These are phyloP conservation scores for Mythimna ferrago DNA, from an alignment of 2,888 invertebrate species.

Conservation along the genomic window DNA sequence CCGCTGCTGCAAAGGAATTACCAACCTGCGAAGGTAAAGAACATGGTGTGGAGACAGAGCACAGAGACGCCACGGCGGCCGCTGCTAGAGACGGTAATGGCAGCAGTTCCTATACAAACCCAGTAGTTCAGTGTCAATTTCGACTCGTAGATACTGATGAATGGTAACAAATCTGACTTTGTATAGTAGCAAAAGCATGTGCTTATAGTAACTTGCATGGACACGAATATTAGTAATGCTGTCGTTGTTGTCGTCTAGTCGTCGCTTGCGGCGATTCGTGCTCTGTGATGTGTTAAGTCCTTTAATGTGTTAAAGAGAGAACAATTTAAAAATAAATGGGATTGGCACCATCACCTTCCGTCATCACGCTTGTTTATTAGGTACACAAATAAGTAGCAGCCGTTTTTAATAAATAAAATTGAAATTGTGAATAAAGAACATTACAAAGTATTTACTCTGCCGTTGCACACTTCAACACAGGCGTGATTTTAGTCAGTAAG, in stretches of 20 bases:
- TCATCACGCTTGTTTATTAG: not conserved
- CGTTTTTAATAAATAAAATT: too few species aligned
- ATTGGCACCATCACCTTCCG: not conserved
- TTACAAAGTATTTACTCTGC: too few species aligned
- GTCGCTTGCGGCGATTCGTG: not conserved
- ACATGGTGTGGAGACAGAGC: not conserved
- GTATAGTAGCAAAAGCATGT: not conserved
- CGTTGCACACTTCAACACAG: too few species aligned
- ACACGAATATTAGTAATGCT: not conserved
- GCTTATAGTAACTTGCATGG: not conserved
- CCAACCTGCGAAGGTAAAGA: constrained; percentile 84
- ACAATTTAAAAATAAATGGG: not conserved
- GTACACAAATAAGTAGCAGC: too few species aligned
- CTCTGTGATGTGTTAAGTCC: not conserved
- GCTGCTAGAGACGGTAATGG: constrained; percentile 1
- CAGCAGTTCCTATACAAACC: not conserved
- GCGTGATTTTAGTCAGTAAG: too few species aligned
- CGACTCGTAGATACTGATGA: not conserved
- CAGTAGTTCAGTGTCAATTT: not conserved
- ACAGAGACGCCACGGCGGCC: not conserved
- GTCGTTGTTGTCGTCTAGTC: not conserved
- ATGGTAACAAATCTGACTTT: not conserved
- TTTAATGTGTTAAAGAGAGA: not conserved
- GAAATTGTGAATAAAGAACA: too few species aligned
- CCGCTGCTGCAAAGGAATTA: constrained; percentile 87